Evolutionary conservation across 2,113 vertebrate species (phyloP).

Genomic region (Eptatretus burgeri): DNA sequence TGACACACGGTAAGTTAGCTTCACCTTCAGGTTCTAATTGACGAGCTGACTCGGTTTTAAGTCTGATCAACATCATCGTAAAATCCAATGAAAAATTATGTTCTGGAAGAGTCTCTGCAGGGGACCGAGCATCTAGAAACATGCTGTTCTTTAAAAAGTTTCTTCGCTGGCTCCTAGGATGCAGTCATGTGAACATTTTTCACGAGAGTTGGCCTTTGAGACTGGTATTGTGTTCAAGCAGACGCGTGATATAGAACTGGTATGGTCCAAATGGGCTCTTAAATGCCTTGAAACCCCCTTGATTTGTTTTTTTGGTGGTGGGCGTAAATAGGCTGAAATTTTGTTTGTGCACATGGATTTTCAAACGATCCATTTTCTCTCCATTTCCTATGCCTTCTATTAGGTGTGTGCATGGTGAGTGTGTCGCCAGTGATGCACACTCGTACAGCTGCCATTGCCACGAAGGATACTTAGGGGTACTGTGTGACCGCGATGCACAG

Average conservation of each 20-base stretch:
- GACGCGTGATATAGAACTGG: constrained; percentile 7
- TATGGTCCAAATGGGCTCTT: constrained; percentile 11
- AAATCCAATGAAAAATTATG: no score
- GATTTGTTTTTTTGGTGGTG: background rate
- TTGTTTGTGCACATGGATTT: background rate
- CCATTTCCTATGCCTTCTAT: constrained; percentile 10
- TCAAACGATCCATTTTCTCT: background rate
- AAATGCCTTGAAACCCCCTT: background rate
- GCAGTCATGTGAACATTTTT: no score
- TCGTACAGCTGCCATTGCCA: constrained; percentile 94
- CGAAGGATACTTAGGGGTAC: constrained; percentile 48
- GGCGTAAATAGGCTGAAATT: background rate
- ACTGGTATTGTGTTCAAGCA: no score
- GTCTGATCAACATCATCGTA: no score
- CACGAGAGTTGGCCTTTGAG: no score
- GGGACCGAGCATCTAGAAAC: no score
- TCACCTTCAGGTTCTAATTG: no score
- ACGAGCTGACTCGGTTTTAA: no score
- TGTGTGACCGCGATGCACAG: constrained; percentile 43
- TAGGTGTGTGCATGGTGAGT: constrained; percentile 70
- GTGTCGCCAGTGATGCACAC: constrained; percentile 76
- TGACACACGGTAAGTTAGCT: no score
- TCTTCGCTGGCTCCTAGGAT: no score
- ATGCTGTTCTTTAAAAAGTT: no score
- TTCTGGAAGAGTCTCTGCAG: no score